phyloP scores from a whole-genome alignment of 2,113 vertebrate species.

The Saccopteryx leptura region DNA sequence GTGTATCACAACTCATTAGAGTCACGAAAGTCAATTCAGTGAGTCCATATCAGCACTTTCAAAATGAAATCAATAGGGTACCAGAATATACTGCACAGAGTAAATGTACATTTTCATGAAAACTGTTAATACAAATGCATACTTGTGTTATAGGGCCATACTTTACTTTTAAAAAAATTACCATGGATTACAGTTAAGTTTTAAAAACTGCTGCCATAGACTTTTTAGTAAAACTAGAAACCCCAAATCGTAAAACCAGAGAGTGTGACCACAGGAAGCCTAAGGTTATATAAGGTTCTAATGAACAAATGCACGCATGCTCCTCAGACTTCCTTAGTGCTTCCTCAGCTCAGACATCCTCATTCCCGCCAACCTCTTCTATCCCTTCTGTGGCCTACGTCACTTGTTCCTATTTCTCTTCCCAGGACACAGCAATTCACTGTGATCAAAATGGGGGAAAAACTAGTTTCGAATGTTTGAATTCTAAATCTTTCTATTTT shows the following conservation, averaged over 20 bases:
- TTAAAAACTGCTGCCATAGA: slow-evolving; percentile 14
- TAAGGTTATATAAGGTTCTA: not conserved
- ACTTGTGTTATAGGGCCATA: not conserved
- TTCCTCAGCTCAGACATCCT: not conserved
- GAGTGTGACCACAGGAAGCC: not conserved
- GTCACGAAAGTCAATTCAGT: slow-evolving; percentile 6
- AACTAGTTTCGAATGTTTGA: slow-evolving; percentile 27
- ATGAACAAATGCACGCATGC: not conserved
- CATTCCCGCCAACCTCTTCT: not conserved
- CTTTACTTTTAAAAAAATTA: not conserved
- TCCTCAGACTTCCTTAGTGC: not conserved
- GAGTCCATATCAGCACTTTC: slow-evolving; percentile 40
- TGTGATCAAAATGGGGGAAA: not conserved
- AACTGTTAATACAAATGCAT: not conserved
- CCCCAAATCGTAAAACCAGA: slow-evolving; percentile 5
- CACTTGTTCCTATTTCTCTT: slow-evolving; percentile 28
- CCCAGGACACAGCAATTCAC: slow-evolving; percentile 18
- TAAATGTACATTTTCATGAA: not conserved
- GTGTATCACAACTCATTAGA: not conserved
- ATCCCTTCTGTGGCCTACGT: not conserved
- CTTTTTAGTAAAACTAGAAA: slow-evolving; percentile 49
- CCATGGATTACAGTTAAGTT: not conserved
- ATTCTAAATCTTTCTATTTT: slow-evolving; percentile 34
- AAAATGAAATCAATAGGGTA: not conserved
- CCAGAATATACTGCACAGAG: not conserved